Evolutionary conservation across 2,113 vertebrate genomes (phyloP), one percentile per base, ranked within the genome.

Genomic region (Hirundichthys speculiger): DNA sequence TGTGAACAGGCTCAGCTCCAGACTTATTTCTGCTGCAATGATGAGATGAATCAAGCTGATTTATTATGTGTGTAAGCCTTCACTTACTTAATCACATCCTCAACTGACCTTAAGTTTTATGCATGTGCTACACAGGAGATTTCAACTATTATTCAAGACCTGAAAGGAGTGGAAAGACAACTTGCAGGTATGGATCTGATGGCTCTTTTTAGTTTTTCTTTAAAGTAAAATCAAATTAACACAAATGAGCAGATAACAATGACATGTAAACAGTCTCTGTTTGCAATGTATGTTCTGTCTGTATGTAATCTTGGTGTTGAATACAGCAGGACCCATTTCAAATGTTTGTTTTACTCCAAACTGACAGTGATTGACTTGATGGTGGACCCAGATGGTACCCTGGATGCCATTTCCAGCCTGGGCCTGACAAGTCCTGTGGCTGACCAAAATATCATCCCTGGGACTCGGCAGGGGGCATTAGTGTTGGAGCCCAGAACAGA

Each of bases 311-410:
- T n/a, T 38, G 51, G 1, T 38, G 40, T 19, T 49, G 13, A 46
- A 46, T 20, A 30, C 9, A 48, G n/a, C 3, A 43, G 3, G 7
- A 25, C 15, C 58, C 0, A 46, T 22, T 49, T 62, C 1, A 20
- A 22, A 27, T 48, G 19, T 70, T 48, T 75, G 11, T 47, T 61
- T 27, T 53, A 25, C 19, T 61, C 18, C 40, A 16, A 57, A 84
- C 48, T 58, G 11, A 59, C 78, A 99, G 97, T 94, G 2, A 98
- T 99, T 65, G 98, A 98, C 75, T 88, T 96, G 73, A 99, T 99
- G 96, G 95, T 99, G 68, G 97, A 99, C 84, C 96, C 96, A 1
- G 96, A 99, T 30, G 96, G 97, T 19, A 96, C 95, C 39, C 82
- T 99, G 92, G 96, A 98, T 69, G 95, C 95, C 54, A 84, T 98